phyloP scores from a whole-genome alignment of 2,113 vertebrate species.

The Chaetura pelagica region DNA sequence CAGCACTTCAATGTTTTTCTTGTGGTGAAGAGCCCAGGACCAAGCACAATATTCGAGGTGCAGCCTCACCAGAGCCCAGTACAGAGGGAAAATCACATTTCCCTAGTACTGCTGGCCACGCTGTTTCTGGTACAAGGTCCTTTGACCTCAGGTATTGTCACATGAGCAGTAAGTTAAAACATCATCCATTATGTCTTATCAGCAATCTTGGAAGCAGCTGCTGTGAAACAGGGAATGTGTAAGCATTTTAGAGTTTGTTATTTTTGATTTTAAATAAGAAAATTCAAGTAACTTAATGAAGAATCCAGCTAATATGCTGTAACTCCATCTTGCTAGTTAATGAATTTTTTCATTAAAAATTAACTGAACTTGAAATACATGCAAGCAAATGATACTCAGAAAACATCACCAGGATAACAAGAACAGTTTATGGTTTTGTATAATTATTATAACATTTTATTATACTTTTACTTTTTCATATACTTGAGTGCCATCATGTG shows the following conservation, averaged over 20 bases:
- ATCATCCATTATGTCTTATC: not conserved
- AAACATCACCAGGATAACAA: not conserved
- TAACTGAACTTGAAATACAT: not conserved
- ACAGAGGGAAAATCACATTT: too few species aligned
- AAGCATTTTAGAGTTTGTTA: not conserved
- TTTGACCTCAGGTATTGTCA: not conserved
- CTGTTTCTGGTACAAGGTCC: not conserved
- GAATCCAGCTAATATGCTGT: not conserved
- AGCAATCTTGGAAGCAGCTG: not conserved
- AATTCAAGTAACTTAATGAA: not conserved
- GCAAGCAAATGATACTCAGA: not conserved
- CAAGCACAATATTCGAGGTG: too few species aligned
- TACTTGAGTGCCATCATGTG: not conserved
- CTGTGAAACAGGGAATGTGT: not conserved
- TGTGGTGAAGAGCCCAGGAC: too few species aligned
- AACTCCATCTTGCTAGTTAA: not conserved
- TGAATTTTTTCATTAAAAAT: not conserved
- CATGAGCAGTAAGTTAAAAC: not conserved
- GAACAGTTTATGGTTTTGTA: not conserved
- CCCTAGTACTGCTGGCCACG: too few species aligned
- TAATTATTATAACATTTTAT: not conserved
- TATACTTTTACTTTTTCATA: not conserved
- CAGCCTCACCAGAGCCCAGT: too few species aligned
- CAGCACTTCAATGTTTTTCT: too few species aligned
- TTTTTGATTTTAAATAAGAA: not conserved